Base-by-base conservation (phyloP, 1,140 invertebrate species). In the Venustaconcha ellipsiformis region DNA sequence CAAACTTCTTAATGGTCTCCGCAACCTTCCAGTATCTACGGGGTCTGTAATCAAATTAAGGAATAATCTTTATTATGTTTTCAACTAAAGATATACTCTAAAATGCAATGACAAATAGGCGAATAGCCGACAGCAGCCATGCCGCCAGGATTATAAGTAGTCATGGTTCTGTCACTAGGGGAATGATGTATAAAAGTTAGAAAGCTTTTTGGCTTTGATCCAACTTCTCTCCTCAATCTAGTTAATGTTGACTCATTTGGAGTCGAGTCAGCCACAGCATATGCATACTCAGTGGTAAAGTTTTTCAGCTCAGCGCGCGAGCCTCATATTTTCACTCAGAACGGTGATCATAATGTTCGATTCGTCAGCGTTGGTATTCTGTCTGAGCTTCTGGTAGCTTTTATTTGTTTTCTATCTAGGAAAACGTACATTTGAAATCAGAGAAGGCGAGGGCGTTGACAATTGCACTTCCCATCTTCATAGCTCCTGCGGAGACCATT, bases 31-130 rank as follows among this genome's bases (percentile, higher is more conserved):
- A 78, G 66, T 72, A 77, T 13, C 70, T 64, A 5, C 48, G 17
- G 2, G 58, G 70, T 65, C 69, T 72, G 59, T 80, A 80, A 58
- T 72, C 2, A 80, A 15, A 71, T 55, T 13, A 17, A 59, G 12
- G 4, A 30, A n/a, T 18, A 74, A 58, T 37, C 70, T 11, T 48
- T 48, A 6, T 48, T 30, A 0, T 30, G 26, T 48, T 48, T 48
- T 48, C 0, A 5, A 48, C 37, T 48, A 6, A 8, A 8, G 37
- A 6, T 48, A 48, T 48, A 48, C 37, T 48, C 37, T 48, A 48
- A 48, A 6, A 8, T 48, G 6, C 11, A 48, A 48, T 6, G 6
- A 48, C 11, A 6, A 8, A 48, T 48, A 48, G 37, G 37, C 37
- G 37, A 48, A 6, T 4, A 48, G 6, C 37, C 37, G 11, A 48